Conservation (phyloP, 2,797 vertebrate species). For the Girardinus metallicus region DNA sequence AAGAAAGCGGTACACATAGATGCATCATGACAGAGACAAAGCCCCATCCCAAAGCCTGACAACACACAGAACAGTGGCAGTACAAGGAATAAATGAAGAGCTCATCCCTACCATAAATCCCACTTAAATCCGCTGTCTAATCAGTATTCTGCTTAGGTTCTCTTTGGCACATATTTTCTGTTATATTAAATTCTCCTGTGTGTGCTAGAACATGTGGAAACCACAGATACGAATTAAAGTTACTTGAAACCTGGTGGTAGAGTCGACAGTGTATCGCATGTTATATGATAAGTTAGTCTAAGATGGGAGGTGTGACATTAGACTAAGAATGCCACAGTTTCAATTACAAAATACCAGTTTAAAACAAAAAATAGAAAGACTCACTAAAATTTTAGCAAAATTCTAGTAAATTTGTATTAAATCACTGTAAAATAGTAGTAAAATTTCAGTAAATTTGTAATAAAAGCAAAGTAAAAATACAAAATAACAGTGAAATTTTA, state of each 20-base stretch:
- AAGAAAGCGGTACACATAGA: slow-evolving; percentile 5
- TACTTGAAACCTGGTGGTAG: neutral
- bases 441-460: no score
- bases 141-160: slow-evolving; percentile 53
- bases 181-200: slow-evolving; percentile 39
- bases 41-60: slow-evolving; percentile 37
- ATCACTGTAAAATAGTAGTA: no score
- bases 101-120: slow-evolving; percentile 60
- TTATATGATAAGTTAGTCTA: neutral
- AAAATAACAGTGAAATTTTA: no score
- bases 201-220: slow-evolving; percentile 30
- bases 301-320: neutral
- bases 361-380: neutral
- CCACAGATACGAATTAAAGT: slow-evolving; percentile 15
- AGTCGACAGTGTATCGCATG: neutral
- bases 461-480: no score
- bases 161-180: slow-evolving; percentile 41
- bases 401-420: no score
- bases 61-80: slow-evolving; percentile 26
- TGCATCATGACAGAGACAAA: slow-evolving; percentile 39
- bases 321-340: neutral
- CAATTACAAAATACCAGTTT: neutral
- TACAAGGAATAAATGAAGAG: slow-evolving; percentile 52
- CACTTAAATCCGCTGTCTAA: slow-evolving; percentile 58
- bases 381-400: no score